Conservation (phyloP, 2,797 vertebrate genomes). For the Scolopax bukidnonensis region DNA sequence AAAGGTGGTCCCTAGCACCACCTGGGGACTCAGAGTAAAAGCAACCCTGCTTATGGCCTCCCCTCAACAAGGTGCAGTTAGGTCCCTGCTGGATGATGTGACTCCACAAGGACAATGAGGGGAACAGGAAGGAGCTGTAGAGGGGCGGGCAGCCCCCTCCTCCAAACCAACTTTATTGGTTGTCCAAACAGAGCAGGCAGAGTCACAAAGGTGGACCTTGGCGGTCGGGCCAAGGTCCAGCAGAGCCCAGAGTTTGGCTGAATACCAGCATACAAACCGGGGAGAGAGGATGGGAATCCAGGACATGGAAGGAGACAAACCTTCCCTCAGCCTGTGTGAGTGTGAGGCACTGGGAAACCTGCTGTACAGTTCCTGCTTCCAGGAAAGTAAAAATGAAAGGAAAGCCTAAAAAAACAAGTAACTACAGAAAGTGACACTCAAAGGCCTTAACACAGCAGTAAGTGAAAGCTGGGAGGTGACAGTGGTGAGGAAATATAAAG, state of each 20-base stretch:
- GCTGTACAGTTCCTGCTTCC: neutral
- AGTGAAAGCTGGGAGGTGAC: neutral
- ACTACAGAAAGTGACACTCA: neutral
- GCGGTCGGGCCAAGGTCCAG: neutral
- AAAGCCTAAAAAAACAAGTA: neutral
- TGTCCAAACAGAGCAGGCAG: neutral
- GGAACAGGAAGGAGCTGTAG: neutral
- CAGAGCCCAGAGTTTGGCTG: neutral
- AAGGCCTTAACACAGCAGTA: neutral
- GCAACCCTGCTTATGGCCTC: neutral
- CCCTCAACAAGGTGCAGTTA: neutral
- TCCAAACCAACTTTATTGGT: constrained; percentile 6
- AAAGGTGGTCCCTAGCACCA: neutral
- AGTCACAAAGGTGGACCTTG: neutral
- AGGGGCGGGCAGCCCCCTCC: neutral
- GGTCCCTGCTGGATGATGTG: neutral
- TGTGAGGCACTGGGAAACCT: neutral
- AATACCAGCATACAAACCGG: accelerated
- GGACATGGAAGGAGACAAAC: neutral
- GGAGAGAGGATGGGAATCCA: neutral
- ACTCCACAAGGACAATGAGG: neutral
- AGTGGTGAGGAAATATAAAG: neutral
- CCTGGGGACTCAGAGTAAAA: accelerated
- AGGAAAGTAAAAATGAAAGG: neutral
- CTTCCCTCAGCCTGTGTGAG: neutral